Evolutionary conservation across 2,113 vertebrate species (phyloP), one percentile per base, ranked within the genome.

Genomic region (Hyaena hyaena): DNA sequence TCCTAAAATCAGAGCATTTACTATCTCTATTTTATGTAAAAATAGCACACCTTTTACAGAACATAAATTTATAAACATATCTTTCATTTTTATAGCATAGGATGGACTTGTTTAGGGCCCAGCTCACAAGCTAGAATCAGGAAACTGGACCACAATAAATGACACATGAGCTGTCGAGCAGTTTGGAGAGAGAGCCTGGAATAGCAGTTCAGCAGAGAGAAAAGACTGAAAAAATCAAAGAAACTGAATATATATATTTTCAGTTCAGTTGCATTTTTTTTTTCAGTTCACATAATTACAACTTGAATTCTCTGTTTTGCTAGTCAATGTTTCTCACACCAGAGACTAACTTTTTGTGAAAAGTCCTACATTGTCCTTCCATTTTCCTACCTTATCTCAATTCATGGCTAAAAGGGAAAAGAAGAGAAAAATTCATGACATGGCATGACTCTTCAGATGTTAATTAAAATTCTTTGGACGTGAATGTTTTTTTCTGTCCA

Each of bases 1-100:
- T 82, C 28, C 66, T 53, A 97, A 92, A 96, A 79, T 85, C 89
- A 63, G 26, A 82, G 85, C 35, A 84, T 88, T 77, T 93, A 55
- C 50, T 93, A 53, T 4, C 23, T 85, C 24, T 61, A 35, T 26
- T 93, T 81, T 61, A 73, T 61, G n/a, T 10, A 95, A 97, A 93
- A 77, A 90, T 43, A 92, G 23, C 61, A 84, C n/a, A 48, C 3
- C 12, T 92, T 45, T 81, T 77, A 43, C 50, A 82, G 82, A 88
- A 73, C 33, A 55, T 28, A 73, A 43, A 58, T 88, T 93, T 91
- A 53, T 86, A 84, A 95, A 61, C 6, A 28, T n/a, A 53, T 63
- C 3, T 82, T 92, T 69, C 43, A 66, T 82, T 90, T 88, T 69
- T 69, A 53, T 24, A 80, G 7, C 35, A 39, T 21, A 95, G 35